These are phyloP conservation scores for Drosophila sucinea DNA, from an alignment of 1,140 invertebrate species.

Conservation along the genomic window DNA sequence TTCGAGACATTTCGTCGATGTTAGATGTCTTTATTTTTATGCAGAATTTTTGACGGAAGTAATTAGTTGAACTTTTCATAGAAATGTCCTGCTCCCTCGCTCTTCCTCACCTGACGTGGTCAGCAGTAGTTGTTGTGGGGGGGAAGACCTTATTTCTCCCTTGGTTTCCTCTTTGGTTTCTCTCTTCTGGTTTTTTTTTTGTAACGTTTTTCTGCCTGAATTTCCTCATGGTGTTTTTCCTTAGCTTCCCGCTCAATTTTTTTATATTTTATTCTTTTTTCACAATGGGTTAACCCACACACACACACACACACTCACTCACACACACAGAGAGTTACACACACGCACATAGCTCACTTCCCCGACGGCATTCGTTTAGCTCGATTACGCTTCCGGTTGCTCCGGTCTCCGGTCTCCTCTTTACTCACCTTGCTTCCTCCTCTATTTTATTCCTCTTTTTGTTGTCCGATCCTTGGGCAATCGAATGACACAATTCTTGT, in stretches of 20 bases:
- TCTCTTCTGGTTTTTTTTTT: conserved; percentile 10
- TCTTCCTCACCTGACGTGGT: conserved; percentile 27
- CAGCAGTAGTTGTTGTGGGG: background rate
- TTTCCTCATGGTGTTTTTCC: conserved; percentile 74
- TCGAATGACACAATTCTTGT: conserved; percentile 72
- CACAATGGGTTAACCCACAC: conserved; percentile 64
- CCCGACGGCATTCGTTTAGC: conserved; percentile 69
- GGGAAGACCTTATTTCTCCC: background rate
- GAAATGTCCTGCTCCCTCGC: conserved; percentile 27
- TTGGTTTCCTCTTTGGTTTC: background rate
- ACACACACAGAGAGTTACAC: conserved; percentile 19
- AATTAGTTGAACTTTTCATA: conserved; percentile 13
- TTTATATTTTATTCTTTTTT: conserved; percentile 19
- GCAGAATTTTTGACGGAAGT: conserved; percentile 34
- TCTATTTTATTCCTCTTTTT: conserved; percentile 20
- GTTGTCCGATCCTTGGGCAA: conserved; percentile 59
- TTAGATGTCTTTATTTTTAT: conserved; percentile 61
- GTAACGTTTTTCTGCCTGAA: conserved; percentile 25
- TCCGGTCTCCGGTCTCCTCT: conserved; percentile 7
- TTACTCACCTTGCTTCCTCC: background rate
- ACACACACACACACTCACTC: conserved; percentile 36
- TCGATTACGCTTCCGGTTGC: conserved; percentile 77
- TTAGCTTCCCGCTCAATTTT: conserved; percentile 71
- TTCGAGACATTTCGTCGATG: conserved; percentile 26
- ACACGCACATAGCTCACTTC: conserved; percentile 51